Evolutionary conservation across 1,140 invertebrate genomes (phyloP).

Genomic region (Lepeophtheirus salmonis): DNA sequence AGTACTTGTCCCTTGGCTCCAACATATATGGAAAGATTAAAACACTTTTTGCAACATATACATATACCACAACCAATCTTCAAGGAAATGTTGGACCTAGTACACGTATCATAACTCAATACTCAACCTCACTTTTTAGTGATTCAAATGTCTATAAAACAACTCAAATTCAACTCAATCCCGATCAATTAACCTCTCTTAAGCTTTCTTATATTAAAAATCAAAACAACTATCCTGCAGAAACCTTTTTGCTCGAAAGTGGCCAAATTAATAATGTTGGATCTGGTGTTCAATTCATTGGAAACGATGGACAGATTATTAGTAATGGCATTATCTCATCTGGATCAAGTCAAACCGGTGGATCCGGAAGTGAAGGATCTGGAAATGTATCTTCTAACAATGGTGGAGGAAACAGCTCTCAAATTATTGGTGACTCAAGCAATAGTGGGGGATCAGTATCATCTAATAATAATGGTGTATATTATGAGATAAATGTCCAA

Average conservation of each 20-base stretch:
- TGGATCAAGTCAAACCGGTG: too few relatives aligned
- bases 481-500: too few relatives aligned
- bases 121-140: constrained; percentile 15
- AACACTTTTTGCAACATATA: constrained; percentile 15
- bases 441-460: too few relatives aligned
- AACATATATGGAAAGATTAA: constrained; percentile 18
- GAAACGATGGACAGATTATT: not conserved
- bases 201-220: not conserved
- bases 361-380: too few relatives aligned
- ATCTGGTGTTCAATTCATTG: not conserved
- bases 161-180: not conserved
- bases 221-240: not conserved
- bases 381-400: too few relatives aligned
- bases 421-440: too few relatives aligned
- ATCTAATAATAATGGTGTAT: too few relatives aligned
- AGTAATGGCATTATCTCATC: not conserved
- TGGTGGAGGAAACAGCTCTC: too few relatives aligned
- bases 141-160: not conserved
- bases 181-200: not conserved
- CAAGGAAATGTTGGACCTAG: not conserved
- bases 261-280: not conserved
- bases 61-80: constrained; percentile 13
- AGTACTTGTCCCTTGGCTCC: constrained; percentile 16
- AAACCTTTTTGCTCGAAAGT: not conserved
- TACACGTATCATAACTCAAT: constrained; percentile 13